Evolutionary conservation across 1,140 invertebrate genomes (phyloP), one percentile per base, ranked within the genome.

Genomic region (Heliconius melpomene): DNA sequence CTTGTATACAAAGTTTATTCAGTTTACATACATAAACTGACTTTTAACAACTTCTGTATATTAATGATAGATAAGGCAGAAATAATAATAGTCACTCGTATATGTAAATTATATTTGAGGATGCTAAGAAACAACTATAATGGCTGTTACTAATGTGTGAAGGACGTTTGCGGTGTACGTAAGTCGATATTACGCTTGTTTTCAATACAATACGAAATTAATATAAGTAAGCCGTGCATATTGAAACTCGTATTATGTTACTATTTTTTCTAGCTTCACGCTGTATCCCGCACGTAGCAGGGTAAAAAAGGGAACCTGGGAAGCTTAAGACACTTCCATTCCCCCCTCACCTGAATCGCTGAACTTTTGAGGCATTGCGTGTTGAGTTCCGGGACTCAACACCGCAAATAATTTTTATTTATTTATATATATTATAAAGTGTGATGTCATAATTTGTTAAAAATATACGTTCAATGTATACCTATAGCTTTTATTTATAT

Each of bases 91-190:
- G 66, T 66, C 9, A 74, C 75, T 54, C 60, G 75, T 29, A 32
- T 73, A 77, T 77, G 75, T 72, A 77, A 80, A 80, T 77, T 60
- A 57, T 70, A 74, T 80, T 66, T 40, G 52, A 81, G 74, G 75
- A 81, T 75, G 72, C 74, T 26, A 70, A 81, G 72, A 78, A 78
- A 75, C 72, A 29, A 74, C 50, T 50, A 66, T 50, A 72, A 75
- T 73, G 50, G 74, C 71, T n/a, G 52, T 73, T 36, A 29, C 76
- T 79, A 74, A 74, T 38, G 70, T 75, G 73, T 54, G 80, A 81
- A 81, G 76, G 80, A 78, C 80, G 72, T 72, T 75, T 81, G 72
- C 76, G 80, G 76, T 77, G 77, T 36, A 77, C 75, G 76, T 78
- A 78, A 80, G 70, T 66, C 79, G 52, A 73, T 80, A 76, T 57